Base-by-base conservation (phyloP, 2,797 vertebrate genomes). In the Erithacus rubecula region DNA sequence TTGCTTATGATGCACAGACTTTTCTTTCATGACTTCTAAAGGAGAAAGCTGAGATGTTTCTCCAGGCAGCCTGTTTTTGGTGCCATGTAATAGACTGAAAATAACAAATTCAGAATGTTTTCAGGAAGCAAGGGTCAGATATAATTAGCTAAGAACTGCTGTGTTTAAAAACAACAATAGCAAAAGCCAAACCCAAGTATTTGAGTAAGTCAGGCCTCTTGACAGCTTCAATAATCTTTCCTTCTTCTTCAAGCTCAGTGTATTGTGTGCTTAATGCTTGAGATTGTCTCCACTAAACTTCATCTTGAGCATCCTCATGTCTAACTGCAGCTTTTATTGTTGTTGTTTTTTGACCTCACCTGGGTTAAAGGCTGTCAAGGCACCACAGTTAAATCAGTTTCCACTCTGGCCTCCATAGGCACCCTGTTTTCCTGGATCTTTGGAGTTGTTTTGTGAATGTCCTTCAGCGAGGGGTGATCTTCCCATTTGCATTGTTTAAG, bases 181-280 rank as follows among this genome's bases (percentile, higher is more conserved):
- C 60, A 65, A 49, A 64, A 89, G 32, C 1, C 17, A 77, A 81
- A 68, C 34, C 22, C 41, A 46, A 43, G 87, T 64, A 49, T 12
- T 80, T 71, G n/a, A 79, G 41, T 47, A 43, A 83, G 37, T 30
- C 55, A 62, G 36, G 72, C 89, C 77, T 62, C 72, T 94, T 91
- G 89, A 85, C 79, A 89, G 65, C 82, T 94, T 90, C 56, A 74
- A 1, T 36, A 32, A 60, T 81, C 46, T 62, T 75, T 76, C 47
- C 43, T 87, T 87, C 81, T 77, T 68, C 85, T 84, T 78, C 83
- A 41, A 94, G 62, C 82, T 89, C 53, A 90, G 55, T 70, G 52
- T 80, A 37, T 74, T 49, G 47, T 85, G 82, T 64, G 89, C 95
- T 91, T 91, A 93, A 86, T 64, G 89, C 91, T 83, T 77, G 43